phyloP scores from a whole-genome alignment of 2,888 invertebrate genomes.

The Lasius platythorax region DNA sequence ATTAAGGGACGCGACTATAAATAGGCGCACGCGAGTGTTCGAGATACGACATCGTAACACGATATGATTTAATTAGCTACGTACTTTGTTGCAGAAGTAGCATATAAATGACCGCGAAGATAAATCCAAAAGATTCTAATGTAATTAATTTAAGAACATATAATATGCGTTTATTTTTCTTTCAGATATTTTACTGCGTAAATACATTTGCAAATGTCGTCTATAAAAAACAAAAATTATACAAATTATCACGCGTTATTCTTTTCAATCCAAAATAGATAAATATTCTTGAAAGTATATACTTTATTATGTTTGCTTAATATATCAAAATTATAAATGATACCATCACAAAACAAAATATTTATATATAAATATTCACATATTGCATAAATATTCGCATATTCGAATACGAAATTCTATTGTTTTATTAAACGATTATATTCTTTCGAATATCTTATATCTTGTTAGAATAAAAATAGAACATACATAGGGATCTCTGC shows the following conservation, averaged over 20 bases:
- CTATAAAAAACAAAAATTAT: not conserved
- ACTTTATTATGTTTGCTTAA: not conserved
- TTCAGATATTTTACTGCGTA: not conserved
- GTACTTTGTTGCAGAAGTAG: conserved; percentile 38
- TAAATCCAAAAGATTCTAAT: conserved; percentile 22
- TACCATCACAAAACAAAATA: not conserved
- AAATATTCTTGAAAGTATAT: not conserved
- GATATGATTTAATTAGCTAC: conserved; percentile 12
- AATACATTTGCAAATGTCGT: not conserved
- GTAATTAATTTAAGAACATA: not conserved
- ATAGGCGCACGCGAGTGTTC: conserved; percentile 44
- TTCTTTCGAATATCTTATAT: conserved; percentile 30
- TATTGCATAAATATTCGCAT: not conserved
- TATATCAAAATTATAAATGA: not conserved
- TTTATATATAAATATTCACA: not conserved
- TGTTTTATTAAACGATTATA: not conserved
- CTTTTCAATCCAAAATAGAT: not conserved
- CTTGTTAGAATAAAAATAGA: conserved; percentile 70
- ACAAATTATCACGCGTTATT: not conserved
- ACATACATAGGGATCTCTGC: conserved; percentile 57
- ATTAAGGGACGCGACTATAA: conserved; percentile 35
- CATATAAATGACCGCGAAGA: conserved; percentile 19
- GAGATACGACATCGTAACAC: conserved; percentile 27
- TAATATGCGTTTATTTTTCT: not conserved
- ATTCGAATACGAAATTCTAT: not conserved